These are phyloP conservation scores for Drepanosiphum platanoidis DNA, from an alignment of 2,888 invertebrate genomes.

Conservation along the genomic window DNA sequence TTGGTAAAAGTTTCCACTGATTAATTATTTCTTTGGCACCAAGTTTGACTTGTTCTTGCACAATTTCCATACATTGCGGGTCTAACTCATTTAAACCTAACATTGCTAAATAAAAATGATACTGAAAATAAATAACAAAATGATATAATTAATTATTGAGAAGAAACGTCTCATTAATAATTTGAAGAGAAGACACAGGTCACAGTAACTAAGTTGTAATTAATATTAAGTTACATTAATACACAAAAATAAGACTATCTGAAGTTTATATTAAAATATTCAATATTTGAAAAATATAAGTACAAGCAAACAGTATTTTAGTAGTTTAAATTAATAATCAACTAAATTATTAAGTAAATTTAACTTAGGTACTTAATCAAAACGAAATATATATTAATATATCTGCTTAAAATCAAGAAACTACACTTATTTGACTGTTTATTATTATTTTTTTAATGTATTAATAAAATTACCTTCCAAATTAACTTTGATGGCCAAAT, in stretches of 20 bases:
- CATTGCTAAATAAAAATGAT: slow-evolving; percentile 52
- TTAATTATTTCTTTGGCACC: neutral
- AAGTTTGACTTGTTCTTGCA: slow-evolving; percentile 22
- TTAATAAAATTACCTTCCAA: slow-evolving; percentile 47
- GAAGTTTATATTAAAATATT: neutral
- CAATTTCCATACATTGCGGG: neutral
- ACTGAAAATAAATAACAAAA: slow-evolving; percentile 12
- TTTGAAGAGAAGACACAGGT: neutral
- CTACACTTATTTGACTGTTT: neutral
- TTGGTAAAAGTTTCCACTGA: slow-evolving; percentile 51
- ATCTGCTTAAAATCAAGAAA: neutral
- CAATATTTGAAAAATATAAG: neutral
- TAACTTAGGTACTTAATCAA: neutral
- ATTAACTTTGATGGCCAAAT: slow-evolving; percentile 36
- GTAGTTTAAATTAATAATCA: too few species aligned
- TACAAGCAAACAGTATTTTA: too few species aligned
- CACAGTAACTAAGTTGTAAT: too few species aligned
- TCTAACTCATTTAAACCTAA: slow-evolving; percentile 27
- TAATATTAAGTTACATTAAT: neutral
- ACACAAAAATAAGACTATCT: neutral
- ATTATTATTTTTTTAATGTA: neutral
- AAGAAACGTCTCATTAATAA: neutral
- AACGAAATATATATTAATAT: neutral
- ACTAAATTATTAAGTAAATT: too few species aligned
- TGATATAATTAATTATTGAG: neutral